Conservation (phyloP, 2,888 invertebrate genomes). For the Patella depressa region DNA sequence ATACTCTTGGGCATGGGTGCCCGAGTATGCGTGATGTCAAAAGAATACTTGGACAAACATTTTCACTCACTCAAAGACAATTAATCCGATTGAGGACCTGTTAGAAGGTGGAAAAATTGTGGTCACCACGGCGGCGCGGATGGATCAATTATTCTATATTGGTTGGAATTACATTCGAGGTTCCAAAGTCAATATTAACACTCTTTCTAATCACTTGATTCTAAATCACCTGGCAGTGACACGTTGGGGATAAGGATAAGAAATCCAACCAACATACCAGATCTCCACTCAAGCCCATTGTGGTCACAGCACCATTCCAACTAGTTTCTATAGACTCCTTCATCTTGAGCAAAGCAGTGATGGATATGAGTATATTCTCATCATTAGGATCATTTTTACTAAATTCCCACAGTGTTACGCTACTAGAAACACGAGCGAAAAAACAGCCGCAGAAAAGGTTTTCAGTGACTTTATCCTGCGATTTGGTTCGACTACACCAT, state of each 20-base stretch:
- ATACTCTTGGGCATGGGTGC: too few relatives aligned
- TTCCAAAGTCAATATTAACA: too few relatives aligned
- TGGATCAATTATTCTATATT: too few relatives aligned
- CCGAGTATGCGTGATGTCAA: too few relatives aligned
- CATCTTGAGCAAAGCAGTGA: conserved; percentile 36
- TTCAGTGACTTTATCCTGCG: conserved; percentile 22
- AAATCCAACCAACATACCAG: neutral
- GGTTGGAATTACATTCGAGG: too few relatives aligned
- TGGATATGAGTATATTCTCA: conserved; percentile 19
- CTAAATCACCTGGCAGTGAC: too few relatives aligned
- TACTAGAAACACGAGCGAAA: conserved; percentile 20
- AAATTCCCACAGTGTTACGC: conserved; percentile 24
- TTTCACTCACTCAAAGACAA: too few relatives aligned
- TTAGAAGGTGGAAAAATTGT: too few relatives aligned
- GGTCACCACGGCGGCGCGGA: too few relatives aligned
- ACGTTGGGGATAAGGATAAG: conserved; percentile 15
- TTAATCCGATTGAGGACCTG: too few relatives aligned
- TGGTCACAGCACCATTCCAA: conserved; percentile 33
- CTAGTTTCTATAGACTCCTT: conserved; percentile 37
- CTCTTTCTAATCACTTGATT: too few relatives aligned
- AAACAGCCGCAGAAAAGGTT: conserved; percentile 21
- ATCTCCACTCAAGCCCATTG: conserved; percentile 26
- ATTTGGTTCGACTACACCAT: conserved; percentile 24
- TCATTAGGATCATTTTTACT: conserved; percentile 20
- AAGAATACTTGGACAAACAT: too few relatives aligned